Base-by-base conservation (phyloP, 2,113 vertebrate species). In the Rhadina sibilatrix region DNA sequence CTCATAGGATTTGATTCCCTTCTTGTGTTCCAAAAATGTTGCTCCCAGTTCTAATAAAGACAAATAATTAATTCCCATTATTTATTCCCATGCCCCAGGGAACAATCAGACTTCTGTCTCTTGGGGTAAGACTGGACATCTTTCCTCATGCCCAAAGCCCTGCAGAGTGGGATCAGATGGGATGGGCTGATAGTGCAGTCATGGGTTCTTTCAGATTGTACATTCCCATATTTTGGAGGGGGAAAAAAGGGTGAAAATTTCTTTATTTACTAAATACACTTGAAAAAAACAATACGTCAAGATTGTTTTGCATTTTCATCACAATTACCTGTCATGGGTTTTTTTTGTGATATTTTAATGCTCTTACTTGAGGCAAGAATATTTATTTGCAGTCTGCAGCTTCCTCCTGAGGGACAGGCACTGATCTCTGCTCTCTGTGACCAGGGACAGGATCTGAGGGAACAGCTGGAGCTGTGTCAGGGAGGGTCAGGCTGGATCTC, bases 401-500 rank as follows among this genome's bases (percentile, higher is more conserved):
- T 77, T 70, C 22, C 15, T 70, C 10, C 12, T 23, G 7, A 69
- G 47, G 23, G 13, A 12, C 38, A 75, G 40, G 25, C 40, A 23
- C 30, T 40, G 54, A 22, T 35, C 11, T 57, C 42, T 65, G 44
- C n/a, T 37, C 31, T n/a, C n/a, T 61, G 46, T 53, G 53, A 53
- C 11, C 42, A 83, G 54, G 3, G 47, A 33, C 25, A 49, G 71
- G 6, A 20, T 1, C 21, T 1, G 11, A 76, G 56, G 79, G 63
- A 9, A 33, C 0, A 1, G 35, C 47, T 83, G 56, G 70, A 77
- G 63, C 47, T 77, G 5, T 42, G 25, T 0, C 25, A 76, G 79
- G 30, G 1, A 9, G 25, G 40, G 0, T 40, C 0, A 83, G 47
- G 40, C 0, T 69, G 63, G 63, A 4, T 0, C 0, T 20, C 30